Base-by-base conservation (phyloP, 1,140 invertebrate genomes). In the Drosophila lacertosa region DNA sequence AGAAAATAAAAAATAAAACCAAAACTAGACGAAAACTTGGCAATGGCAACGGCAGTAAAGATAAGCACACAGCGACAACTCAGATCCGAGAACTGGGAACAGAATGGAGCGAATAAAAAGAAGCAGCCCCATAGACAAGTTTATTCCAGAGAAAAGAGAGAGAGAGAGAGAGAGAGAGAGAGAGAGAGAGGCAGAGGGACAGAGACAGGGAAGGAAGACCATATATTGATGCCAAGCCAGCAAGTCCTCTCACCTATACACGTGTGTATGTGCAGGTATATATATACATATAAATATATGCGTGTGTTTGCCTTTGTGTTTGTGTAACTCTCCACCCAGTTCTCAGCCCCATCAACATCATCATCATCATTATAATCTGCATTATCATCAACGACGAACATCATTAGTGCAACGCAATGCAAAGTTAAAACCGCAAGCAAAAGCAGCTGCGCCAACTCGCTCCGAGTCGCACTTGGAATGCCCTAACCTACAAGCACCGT, bases 11-110 rank as follows among this genome's bases (percentile, higher is more conserved):
- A 26, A 15, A 29, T 4, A 48, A 48, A 70, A 55, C 57, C 55
- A 77, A 78, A 88, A 84, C 81, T 81, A 84, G 77, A 81, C 75
- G 74, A 81, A 84, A 86, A 81, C 68, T 81, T 77, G 68, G 77
- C 77, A 74, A 77, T 81, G 76, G 50, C 68, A 73, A 77, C 48
- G 45, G 33, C 39, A 80, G 39, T 69, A 62, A 73, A 73, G 44
- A 50, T 40, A 74, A 59, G 71, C 69, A 47, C 40, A 62, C 57
- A 37, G 42, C 16, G 42, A 42, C 22, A 33, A 29, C 60, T 32
- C 22, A 64, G 40, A 39, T 40, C 44, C 24, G 22, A 15, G 58
- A 51, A 53, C 29, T 22, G 42, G 18, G 24, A 65, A 47, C 64
- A 60, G 39, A 74, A 69, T 60, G 47, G 16, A 74, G 58, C 26